Percentiles rank a stretch among this genome's conserved stretches.
These are phyloP conservation scores for Gopherus flavomarginatus DNA, from an alignment of 2,113 vertebrate genomes.

Conservation along the genomic window DNA sequence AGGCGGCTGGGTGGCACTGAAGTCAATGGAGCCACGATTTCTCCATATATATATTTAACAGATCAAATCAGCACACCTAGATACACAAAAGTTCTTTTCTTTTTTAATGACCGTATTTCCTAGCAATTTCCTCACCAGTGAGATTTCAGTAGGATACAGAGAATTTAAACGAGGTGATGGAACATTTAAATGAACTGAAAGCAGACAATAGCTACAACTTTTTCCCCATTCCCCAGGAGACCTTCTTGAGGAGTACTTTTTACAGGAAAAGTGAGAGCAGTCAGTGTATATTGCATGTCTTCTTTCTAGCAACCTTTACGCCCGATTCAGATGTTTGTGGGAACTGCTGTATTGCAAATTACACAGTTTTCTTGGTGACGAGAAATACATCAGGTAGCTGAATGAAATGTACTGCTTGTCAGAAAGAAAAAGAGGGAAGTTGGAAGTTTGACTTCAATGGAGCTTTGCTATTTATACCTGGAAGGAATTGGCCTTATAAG, in stretches of 20 bases:
- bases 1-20: neutral
- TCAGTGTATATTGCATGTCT: neutral
- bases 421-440: neutral
- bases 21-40: neutral
- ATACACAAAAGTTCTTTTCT: conserved; percentile 10
- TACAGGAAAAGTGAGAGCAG: neutral
- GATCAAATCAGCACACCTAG: conserved; percentile 25
- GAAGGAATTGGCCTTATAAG: neutral
- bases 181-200: conserved; percentile 28
- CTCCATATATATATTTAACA: neutral
- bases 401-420: neutral
- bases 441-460: neutral
- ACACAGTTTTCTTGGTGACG: neutral
- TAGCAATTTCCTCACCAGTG: conserved; percentile 50
- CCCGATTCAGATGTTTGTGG: neutral
- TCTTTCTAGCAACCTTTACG: neutral
- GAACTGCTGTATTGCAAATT: neutral
- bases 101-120: conserved; percentile 32
- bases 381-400: neutral
- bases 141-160: neutral
- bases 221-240: neutral
- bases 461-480: neutral
- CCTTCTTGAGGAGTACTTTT: neutral
- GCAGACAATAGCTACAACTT: conserved; percentile 20
- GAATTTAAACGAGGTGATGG: conserved; percentile 25